Evolutionary conservation across 2,797 vertebrate species (phyloP).

Genomic region (Onychomys leucogaster): DNA sequence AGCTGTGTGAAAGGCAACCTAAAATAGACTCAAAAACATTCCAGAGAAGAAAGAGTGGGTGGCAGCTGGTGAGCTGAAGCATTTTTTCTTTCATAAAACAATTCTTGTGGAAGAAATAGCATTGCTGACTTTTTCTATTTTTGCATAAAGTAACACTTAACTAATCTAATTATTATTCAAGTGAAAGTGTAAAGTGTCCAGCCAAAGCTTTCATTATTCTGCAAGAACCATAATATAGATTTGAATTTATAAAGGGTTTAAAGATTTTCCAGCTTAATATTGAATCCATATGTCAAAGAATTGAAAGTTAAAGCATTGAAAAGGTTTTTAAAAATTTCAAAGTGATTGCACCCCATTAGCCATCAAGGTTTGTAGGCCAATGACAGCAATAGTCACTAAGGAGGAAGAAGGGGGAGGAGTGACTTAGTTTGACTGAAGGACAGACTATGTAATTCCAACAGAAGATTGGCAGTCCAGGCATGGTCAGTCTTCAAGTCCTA

Average conservation of each 20-base stretch:
- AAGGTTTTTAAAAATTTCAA: background rate
- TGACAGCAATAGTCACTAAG: background rate
- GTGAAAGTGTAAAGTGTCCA: slow-evolving; percentile 59
- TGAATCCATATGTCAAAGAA: slow-evolving; percentile 4
- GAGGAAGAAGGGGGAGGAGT: background rate
- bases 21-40: slow-evolving; percentile 60
- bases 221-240: slow-evolving; percentile 41
- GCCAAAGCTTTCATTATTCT: slow-evolving; percentile 47
- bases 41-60: slow-evolving; percentile 68
- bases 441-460: background rate
- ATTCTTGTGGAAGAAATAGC: slow-evolving; percentile 62
- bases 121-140: slow-evolving; percentile 74
- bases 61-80: slow-evolving; percentile 54
- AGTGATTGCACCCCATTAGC: background rate
- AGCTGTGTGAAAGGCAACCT: slow-evolving; percentile 50
- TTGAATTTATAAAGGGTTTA: slow-evolving; percentile 29
- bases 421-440: background rate
- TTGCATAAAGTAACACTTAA: slow-evolving; percentile 71
- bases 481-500: background rate
- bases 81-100: slow-evolving; percentile 72
- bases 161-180: slow-evolving; percentile 73
- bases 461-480: background rate
- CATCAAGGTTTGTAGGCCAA: background rate
- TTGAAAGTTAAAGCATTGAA: slow-evolving; percentile 1
- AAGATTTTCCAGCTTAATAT: slow-evolving; percentile 30